phyloP scores from a whole-genome alignment of 2,797 vertebrate genomes.

The Vultur gryphus region DNA sequence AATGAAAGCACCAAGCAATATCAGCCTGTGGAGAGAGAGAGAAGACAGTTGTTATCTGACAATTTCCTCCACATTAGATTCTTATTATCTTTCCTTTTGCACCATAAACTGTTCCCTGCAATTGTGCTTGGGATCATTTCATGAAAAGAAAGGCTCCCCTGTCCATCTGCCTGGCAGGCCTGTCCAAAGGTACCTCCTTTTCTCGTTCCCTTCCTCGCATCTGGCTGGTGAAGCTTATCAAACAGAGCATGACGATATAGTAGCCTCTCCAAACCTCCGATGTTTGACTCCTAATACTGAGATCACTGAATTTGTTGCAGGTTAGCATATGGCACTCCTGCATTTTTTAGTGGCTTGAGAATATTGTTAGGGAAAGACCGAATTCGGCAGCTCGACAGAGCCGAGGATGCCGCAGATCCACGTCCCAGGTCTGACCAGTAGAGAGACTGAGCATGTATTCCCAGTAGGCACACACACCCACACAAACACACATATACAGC shows the following conservation, averaged over 20 bases:
- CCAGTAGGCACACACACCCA: background rate
- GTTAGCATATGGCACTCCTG: background rate
- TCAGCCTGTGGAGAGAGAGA: background rate
- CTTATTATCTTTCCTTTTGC: slow-evolving; percentile 33
- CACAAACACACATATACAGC: background rate
- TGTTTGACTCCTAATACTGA: background rate
- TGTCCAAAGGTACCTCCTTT: background rate
- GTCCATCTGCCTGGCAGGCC: background rate
- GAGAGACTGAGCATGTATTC: fast-evolving
- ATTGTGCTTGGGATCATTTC: slow-evolving; percentile 18
- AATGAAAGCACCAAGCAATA: slow-evolving; percentile 6
- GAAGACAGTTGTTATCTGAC: slow-evolving; percentile 11
- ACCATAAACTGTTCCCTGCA: background rate
- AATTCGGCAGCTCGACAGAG: background rate
- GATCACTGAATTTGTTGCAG: background rate
- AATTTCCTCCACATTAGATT: slow-evolving; percentile 4
- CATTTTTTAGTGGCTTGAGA: background rate
- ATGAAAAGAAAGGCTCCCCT: slow-evolving; percentile 5
- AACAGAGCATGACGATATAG: background rate
- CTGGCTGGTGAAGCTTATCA: background rate
- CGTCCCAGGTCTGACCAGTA: fast-evolving
- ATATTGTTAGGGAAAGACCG: background rate
- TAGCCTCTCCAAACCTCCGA: background rate
- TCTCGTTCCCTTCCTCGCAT: background rate
- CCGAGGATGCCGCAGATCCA: background rate